Conservation (phyloP, 2,113 vertebrate species). For the Aviceda subcristata region DNA sequence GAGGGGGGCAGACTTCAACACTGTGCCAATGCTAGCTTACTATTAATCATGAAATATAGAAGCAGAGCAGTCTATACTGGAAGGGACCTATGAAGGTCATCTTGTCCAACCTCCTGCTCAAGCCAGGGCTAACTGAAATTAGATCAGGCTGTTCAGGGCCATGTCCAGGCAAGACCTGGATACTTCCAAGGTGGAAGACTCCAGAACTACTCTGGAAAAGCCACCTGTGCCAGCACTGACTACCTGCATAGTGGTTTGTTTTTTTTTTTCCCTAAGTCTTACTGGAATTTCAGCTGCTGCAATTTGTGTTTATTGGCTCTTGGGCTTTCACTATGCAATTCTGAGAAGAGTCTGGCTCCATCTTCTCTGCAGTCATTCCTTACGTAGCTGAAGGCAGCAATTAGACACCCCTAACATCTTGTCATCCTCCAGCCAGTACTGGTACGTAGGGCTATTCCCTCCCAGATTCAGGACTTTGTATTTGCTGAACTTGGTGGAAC, state of each 20-base stretch:
- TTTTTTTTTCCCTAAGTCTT: neutral
- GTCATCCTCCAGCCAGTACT: neutral
- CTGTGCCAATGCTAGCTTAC: neutral
- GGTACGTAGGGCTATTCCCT: neutral
- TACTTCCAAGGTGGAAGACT: neutral
- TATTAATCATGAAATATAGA: neutral
- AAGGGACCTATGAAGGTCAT: neutral
- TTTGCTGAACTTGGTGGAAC: neutral
- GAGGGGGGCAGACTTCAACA: neutral
- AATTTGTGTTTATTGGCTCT: neutral
- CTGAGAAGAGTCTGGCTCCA: neutral
- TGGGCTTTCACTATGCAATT: neutral
- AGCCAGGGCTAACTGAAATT: neutral
- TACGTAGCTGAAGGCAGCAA: neutral
- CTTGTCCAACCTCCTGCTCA: neutral
- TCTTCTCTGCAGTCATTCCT: neutral
- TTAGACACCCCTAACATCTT: neutral
- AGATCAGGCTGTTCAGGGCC: neutral
- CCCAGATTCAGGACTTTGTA: neutral
- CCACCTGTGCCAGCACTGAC: accelerated
- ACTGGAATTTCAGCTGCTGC: neutral
- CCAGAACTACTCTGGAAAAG: neutral
- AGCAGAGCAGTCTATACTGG: neutral
- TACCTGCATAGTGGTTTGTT: neutral
- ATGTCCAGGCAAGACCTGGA: neutral